phyloP scores from a whole-genome alignment of 2,888 invertebrate species.

The Drosophila kanekoi region DNA sequence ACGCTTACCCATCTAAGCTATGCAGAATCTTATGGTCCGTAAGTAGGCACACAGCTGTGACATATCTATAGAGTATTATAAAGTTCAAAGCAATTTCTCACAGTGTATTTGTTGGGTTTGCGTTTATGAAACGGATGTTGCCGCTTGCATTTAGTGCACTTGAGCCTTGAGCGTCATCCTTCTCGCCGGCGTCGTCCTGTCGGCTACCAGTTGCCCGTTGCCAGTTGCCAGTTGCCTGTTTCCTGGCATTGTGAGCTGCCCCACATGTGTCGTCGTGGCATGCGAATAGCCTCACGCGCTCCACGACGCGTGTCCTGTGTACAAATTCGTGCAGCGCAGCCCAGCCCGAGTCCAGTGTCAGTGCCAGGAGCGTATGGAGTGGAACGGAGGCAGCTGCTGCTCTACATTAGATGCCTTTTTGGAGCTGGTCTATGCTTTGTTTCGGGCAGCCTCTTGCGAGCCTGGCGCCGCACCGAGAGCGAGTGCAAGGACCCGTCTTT shows the following conservation, averaged over 20 bases:
- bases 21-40: too few relatives aligned
- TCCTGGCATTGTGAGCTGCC: constrained; percentile 57
- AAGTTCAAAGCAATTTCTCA: constrained; percentile 9
- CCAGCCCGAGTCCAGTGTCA: constrained; percentile 49
- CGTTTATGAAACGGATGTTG: constrained; percentile 80
- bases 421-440: constrained; percentile 45
- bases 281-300: constrained; percentile 59
- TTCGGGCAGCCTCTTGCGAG: constrained; percentile 19
- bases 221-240: constrained; percentile 46
- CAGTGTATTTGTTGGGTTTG: constrained; percentile 42
- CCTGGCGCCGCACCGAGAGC: constrained; percentile 9
- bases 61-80: too few relatives aligned
- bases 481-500: constrained; percentile 77
- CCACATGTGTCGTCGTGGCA: constrained; percentile 53
- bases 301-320: constrained; percentile 57
- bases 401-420: constrained; percentile 51
- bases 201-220: constrained; percentile 29
- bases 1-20: too few relatives aligned
- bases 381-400: constrained; percentile 20
- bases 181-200: constrained; percentile 26
- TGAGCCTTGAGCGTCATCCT: constrained; percentile 76
- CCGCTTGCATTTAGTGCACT: constrained; percentile 81
- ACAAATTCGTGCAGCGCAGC: constrained; percentile 37
- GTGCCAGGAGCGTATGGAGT: constrained; percentile 36
- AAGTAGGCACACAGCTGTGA: too few relatives aligned